Conservation (phyloP, 2,113 vertebrate genomes). For the Solenodon paradoxus region DNA sequence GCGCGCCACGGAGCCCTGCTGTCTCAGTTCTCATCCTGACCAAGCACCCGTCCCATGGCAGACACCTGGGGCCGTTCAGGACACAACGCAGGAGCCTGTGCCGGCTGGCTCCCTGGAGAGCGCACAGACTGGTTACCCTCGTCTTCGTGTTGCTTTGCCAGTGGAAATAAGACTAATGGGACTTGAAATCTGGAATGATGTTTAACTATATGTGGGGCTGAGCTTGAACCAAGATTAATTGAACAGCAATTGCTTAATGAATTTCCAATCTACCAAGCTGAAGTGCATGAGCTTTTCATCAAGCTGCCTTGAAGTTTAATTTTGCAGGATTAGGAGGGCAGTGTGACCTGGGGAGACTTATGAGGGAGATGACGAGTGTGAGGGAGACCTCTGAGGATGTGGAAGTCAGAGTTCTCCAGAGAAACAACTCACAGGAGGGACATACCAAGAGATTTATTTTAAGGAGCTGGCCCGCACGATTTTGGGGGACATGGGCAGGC, state of each 20-base stretch:
- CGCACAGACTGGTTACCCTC: not conserved
- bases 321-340: not conserved
- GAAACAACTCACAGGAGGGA: not conserved
- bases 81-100: not conserved
- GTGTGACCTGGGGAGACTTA: not conserved
- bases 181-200: not conserved
- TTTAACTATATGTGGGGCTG: not conserved
- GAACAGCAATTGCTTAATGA: not conserved
- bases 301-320: not conserved
- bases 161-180: not conserved
- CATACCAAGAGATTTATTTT: not conserved
- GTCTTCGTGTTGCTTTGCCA: not conserved
- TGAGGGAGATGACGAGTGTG: not conserved
- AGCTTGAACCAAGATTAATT: not conserved
- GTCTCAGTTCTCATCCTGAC: fast-evolving
- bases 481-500: fast-evolving
- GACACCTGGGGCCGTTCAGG: not conserved
- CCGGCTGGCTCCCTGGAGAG: not conserved
- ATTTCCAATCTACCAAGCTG: not conserved
- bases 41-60: fast-evolving
- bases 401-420: not conserved
- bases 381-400: not conserved
- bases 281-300: not conserved
- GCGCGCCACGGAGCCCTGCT: fast-evolving
- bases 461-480: not conserved